Evolutionary conservation across 2,113 vertebrate species (phyloP).

Genomic region (Chrysemys picta): DNA sequence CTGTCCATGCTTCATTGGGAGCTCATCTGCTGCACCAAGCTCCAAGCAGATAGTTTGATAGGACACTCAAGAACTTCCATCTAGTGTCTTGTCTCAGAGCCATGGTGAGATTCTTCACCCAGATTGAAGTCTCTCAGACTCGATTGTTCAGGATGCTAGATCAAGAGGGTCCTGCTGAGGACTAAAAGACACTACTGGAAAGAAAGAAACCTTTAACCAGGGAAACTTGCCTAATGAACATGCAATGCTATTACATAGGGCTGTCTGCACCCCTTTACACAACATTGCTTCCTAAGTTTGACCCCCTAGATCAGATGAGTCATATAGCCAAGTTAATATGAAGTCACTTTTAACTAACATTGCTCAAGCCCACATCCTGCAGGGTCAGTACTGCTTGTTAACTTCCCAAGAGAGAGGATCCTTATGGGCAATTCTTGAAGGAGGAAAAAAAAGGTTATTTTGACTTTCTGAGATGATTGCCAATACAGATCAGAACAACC

Average conservation of each 20-base stretch:
- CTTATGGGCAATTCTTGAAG: neutral
- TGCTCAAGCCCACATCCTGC: neutral
- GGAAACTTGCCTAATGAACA: neutral
- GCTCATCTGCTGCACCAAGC: neutral
- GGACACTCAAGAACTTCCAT: neutral
- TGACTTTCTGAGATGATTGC: neutral
- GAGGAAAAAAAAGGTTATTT: neutral
- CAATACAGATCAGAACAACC: neutral
- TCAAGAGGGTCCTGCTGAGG: neutral
- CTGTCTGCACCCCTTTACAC: neutral
- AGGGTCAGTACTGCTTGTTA: neutral
- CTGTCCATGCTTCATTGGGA: neutral
- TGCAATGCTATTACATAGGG: neutral
- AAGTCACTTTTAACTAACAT: neutral
- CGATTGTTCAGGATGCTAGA: neutral
- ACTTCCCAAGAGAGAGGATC: neutral
- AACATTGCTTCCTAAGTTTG: neutral
- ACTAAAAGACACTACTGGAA: neutral
- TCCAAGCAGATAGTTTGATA: neutral
- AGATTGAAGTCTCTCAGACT: neutral
- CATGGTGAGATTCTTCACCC: neutral
- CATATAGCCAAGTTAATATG: neutral
- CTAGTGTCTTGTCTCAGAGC: neutral
- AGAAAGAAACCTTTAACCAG: neutral
- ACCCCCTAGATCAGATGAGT: neutral